phyloP scores from a whole-genome alignment of 2,113 vertebrate species.

The Cyanoliseus patagonus region DNA sequence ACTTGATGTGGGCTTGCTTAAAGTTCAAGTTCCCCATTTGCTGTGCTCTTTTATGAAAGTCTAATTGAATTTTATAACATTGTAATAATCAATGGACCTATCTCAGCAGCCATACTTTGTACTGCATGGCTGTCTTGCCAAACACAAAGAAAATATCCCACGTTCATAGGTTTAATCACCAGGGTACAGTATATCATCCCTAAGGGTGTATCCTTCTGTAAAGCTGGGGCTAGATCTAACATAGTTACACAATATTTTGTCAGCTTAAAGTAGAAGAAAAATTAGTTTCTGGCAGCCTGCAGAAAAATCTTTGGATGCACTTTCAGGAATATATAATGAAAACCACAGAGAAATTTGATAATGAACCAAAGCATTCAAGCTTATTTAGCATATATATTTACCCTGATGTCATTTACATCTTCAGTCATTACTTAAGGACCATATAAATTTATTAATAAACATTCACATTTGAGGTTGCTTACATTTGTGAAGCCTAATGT shows the following conservation, averaged over 20 bases:
- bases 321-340: background rate
- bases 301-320: background rate
- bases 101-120: background rate
- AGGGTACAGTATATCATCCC: background rate
- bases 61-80: background rate
- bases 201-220: background rate
- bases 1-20: background rate
- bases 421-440: background rate
- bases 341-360: background rate
- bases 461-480: background rate
- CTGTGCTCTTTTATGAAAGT: background rate
- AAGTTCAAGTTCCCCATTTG: background rate
- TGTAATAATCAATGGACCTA: background rate
- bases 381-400: background rate
- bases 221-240: background rate
- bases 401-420: background rate
- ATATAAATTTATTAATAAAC: background rate
- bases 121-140: accelerated
- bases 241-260: background rate
- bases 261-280: background rate
- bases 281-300: background rate
- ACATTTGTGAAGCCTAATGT: background rate
- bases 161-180: background rate
- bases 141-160: background rate
- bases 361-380: background rate